Conservation (phyloP, 2,888 invertebrate species). For the Caenorhabditis angaria region DNA sequence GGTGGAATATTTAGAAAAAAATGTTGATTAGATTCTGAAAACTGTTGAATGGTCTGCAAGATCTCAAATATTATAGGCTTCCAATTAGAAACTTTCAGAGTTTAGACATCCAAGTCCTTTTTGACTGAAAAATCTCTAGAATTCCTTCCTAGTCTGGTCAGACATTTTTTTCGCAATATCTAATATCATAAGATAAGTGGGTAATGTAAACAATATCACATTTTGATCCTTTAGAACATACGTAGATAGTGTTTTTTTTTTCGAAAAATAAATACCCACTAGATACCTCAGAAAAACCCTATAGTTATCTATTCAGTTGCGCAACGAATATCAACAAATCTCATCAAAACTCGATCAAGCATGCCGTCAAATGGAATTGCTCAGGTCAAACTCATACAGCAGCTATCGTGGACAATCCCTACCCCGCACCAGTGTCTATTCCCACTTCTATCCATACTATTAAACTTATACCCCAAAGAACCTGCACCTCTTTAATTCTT, state of each 20-base stretch:
- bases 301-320: constrained; percentile 59
- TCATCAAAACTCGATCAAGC: constrained; percentile 70
- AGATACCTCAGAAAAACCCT: background rate
- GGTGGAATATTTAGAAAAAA: background rate
- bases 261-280: too few species aligned
- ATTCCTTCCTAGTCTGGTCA: too few species aligned
- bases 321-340: constrained; percentile 66
- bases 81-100: too few species aligned
- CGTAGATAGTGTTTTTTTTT: too few species aligned
- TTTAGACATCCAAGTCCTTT: too few species aligned
- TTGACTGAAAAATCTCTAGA: too few species aligned
- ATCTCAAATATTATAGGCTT: too few species aligned
- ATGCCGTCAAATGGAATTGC: constrained; percentile 69
- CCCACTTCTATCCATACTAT: constrained; percentile 71
- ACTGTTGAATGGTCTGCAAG: too few species aligned
- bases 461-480: constrained; percentile 45
- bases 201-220: too few species aligned
- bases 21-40: constrained; percentile 9
- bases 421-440: constrained; percentile 69
- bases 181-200: too few species aligned
- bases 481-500: background rate
- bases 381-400: constrained; percentile 67
- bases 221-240: too few species aligned
- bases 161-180: too few species aligned
- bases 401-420: constrained; percentile 59